phyloP scores from a whole-genome alignment of 2,113 vertebrate genomes.

The Salvelinus alpinus region DNA sequence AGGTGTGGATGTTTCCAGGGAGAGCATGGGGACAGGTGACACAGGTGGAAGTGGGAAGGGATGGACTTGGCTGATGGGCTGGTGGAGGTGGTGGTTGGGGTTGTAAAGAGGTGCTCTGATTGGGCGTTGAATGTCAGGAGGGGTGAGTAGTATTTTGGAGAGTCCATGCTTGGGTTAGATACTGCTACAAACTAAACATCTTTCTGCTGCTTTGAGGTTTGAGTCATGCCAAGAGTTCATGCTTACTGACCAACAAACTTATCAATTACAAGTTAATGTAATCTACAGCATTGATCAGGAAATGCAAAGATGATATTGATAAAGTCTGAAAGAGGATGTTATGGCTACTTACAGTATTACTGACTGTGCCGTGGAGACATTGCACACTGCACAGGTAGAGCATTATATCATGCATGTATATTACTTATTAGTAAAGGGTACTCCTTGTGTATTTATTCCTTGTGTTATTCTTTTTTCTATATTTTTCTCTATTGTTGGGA shows the following conservation, averaged over 20 bases:
- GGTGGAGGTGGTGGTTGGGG: slow-evolving; percentile 40
- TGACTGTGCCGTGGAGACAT: no score
- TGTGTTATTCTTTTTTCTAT: no score
- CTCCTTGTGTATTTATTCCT: no score
- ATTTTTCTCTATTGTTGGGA: no score
- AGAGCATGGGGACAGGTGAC: slow-evolving; percentile 49
- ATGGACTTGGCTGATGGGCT: slow-evolving; percentile 49
- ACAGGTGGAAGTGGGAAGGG: slow-evolving; percentile 28
- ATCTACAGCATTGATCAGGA: no score
- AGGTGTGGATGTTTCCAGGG: slow-evolving; percentile 75
- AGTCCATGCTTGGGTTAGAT: slow-evolving; percentile 45
- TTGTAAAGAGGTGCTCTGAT: slow-evolving; percentile 68
- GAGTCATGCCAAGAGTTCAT: slow-evolving; percentile 46
- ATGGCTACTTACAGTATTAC: no score
- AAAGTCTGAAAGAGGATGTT: no score
- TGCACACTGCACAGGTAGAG: no score
- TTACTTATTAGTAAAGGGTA: not conserved
- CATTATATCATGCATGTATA: not conserved
- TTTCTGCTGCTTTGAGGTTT: slow-evolving; percentile 18
- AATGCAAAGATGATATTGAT: no score
- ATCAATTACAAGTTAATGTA: not conserved
- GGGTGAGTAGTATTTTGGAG: slow-evolving; percentile 10
- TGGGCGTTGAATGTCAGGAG: slow-evolving; percentile 55
- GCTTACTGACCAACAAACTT: not conserved
- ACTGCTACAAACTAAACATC: not conserved